A percentile compares a stretch with the other conserved stretches of the same genome.
phyloP scores from a whole-genome alignment of 2,797 vertebrate genomes.

The Aselliscus stoliczkanus region DNA sequence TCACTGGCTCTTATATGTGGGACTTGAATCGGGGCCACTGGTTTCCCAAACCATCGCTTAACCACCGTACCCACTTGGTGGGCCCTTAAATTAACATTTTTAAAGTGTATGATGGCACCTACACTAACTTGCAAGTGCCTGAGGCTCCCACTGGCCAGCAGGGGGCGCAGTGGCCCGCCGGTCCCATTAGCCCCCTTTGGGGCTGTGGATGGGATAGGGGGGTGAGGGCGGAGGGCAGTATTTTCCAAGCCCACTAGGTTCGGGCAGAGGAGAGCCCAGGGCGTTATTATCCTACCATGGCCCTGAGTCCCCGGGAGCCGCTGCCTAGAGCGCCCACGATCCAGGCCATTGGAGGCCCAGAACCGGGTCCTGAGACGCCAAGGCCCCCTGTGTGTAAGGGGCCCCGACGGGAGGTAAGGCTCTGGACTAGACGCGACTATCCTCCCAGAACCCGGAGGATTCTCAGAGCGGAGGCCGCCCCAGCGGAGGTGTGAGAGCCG shows the following conservation, averaged over 20 bases:
- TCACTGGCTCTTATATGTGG: too few species aligned
- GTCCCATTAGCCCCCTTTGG: neutral
- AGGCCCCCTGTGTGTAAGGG: neutral
- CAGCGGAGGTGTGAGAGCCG: neutral
- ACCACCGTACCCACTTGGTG: too few species aligned
- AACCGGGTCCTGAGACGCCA: accelerated
- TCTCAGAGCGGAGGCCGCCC: neutral
- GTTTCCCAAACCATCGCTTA: too few species aligned
- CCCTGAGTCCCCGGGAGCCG: neutral
- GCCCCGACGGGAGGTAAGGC: neutral
- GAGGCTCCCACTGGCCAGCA: neutral
- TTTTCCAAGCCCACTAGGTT: neutral
- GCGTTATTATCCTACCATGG: neutral
- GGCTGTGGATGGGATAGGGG: neutral
- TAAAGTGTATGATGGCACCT: neutral
- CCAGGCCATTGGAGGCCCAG: neutral
- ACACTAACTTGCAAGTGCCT: neutral
- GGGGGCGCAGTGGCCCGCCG: neutral
- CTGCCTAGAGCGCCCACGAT: neutral
- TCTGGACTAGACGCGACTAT: too few species aligned
- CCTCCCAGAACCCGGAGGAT: neutral
- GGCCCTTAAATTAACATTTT: neutral
- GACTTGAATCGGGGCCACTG: too few species aligned
- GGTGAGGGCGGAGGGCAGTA: neutral
- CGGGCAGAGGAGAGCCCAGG: neutral